phyloP scores from a whole-genome alignment of 2,797 vertebrate species.

The Melopsittacus undulatus region DNA sequence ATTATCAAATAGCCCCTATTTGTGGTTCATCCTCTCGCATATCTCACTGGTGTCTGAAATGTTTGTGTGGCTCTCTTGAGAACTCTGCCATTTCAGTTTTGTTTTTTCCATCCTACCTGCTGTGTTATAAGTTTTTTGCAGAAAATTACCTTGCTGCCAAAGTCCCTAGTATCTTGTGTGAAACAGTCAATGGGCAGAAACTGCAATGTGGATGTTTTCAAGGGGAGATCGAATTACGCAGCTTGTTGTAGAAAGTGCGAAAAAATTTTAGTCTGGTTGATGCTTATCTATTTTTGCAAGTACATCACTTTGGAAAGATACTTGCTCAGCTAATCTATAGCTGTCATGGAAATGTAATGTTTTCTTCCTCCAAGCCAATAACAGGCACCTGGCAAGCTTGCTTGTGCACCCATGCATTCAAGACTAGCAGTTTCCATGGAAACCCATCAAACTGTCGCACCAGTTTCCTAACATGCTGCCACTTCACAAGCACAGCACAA shows the following conservation, averaged over 20 bases:
- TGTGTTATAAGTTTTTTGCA: not conserved
- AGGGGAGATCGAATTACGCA: conserved; percentile 49
- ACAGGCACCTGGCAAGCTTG: conserved; percentile 68
- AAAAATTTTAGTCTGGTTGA: conserved; percentile 60
- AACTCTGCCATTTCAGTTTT: conserved; percentile 55
- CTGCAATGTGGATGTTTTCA: conserved; percentile 49
- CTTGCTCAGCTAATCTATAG: conserved; percentile 77
- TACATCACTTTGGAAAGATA: conserved; percentile 69
- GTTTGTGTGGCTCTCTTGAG: not conserved
- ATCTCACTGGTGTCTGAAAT: conserved; percentile 12
- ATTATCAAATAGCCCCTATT: not conserved
- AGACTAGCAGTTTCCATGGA: conserved; percentile 75
- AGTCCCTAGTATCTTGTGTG: conserved; percentile 39
- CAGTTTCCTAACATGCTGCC: conserved; percentile 54
- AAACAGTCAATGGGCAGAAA: conserved; percentile 53
- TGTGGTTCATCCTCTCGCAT: not conserved
- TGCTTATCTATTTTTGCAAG: conserved; percentile 70
- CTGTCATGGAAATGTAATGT: conserved; percentile 76
- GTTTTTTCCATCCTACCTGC: conserved; percentile 19
- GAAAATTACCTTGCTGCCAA: conserved; percentile 45
- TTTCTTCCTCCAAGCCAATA: conserved; percentile 65
- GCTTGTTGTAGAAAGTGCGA: conserved; percentile 46
- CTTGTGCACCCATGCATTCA: conserved; percentile 70
- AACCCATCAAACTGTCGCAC: conserved; percentile 69
- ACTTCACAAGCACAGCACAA: conserved; percentile 38